A percentile compares a stretch with the other conserved stretches of the same genome.
These are phyloP conservation scores for Megaceryle maxima DNA, from an alignment of 2,113 vertebrate genomes.

Conservation along the genomic window DNA sequence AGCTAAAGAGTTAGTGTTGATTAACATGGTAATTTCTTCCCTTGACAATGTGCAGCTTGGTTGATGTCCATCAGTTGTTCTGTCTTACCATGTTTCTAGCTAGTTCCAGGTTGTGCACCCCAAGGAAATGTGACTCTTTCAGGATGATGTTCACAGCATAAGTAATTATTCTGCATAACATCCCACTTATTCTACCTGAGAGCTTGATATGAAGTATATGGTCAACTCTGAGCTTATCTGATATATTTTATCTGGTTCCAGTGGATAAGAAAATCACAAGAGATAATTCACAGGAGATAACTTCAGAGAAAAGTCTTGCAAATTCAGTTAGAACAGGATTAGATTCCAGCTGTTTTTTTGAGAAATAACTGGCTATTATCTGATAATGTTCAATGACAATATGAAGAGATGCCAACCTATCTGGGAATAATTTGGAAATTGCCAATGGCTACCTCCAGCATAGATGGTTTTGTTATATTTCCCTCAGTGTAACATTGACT, in stretches of 20 bases:
- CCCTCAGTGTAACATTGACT: background rate
- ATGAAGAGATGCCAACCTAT: background rate
- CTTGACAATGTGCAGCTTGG: background rate
- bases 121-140: background rate
- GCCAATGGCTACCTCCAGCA: background rate
- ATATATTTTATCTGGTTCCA: background rate
- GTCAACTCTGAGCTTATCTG: background rate
- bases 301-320: background rate
- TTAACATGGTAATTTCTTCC: background rate
- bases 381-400: constrained; percentile 2
- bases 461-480: background rate
- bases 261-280: background rate
- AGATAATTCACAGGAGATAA: background rate
- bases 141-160: background rate
- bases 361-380: constrained; percentile 39
- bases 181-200: background rate
- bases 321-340: background rate
- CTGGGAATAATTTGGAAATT: constrained; percentile 40
- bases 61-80: background rate
- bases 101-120: background rate
- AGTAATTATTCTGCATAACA: background rate
- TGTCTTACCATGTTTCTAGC: background rate
- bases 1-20: background rate
- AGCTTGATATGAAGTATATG: background rate
- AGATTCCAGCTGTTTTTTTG: constrained; percentile 10